Conservation (phyloP, 2,113 vertebrate species). For the Tursiops truncatus region DNA sequence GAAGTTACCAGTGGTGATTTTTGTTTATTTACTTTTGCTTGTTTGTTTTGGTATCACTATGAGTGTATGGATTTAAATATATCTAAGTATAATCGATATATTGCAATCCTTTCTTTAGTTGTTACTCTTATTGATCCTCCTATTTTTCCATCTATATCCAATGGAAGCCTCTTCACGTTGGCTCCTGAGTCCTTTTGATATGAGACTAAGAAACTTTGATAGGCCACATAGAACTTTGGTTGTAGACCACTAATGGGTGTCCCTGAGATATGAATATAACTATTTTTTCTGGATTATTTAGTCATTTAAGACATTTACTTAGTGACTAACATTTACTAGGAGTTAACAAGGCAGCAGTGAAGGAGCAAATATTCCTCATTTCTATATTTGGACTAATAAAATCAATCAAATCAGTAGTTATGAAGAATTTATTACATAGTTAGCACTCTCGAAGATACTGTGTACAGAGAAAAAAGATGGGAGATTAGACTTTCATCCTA, state of each 20-base stretch:
- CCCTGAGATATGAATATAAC: not conserved
- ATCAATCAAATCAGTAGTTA: not conserved
- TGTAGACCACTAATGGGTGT: not conserved
- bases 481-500: not conserved
- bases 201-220: not conserved
- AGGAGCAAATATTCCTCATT: not conserved
- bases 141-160: not conserved
- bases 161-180: not conserved
- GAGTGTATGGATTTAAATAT: not conserved
- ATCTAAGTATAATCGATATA: not conserved
- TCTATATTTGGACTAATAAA: not conserved
- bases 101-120: not conserved
- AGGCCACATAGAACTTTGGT: not conserved
- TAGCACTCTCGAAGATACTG: not conserved
- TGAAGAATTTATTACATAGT: not conserved
- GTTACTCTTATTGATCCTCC: not conserved
- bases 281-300: not conserved
- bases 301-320: not conserved
- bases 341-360: not conserved
- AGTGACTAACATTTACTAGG: not conserved
- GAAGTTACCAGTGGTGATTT: not conserved
- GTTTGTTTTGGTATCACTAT: not conserved
- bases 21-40: not conserved
- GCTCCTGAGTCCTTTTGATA: not conserved
- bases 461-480: not conserved